Evolutionary conservation across 2,888 invertebrate genomes (phyloP), one percentile per base, ranked within the genome.

Genomic region (Laspeyria flexula): DNA sequence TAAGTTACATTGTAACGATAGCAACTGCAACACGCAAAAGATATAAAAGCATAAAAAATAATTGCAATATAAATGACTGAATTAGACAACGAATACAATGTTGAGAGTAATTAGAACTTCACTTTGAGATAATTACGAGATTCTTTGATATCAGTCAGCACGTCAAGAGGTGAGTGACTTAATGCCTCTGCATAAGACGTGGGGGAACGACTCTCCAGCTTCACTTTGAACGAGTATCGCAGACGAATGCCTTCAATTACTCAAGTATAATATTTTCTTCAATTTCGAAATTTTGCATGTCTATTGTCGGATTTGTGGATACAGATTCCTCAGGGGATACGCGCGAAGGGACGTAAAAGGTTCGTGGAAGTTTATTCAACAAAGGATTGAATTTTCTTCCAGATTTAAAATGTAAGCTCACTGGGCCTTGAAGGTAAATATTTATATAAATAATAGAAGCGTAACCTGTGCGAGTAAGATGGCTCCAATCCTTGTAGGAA

Each of bases 131-230:
- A 49, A 54, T 15, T 23, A 54, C 10, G 33, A 41, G 46, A 42
- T 16, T 49, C 54, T 52, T 49, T 48, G 25, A 49, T 43, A 63
- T 44, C 43, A 42, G 45, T 60, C 54, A 53, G 31, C 34, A 50
- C 40, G 46, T 52, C 37, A 43, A 40, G 52, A 57, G 61, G 57
- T 64, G 55, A 55, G 38, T 64, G 64, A 58, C 53, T 52, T 52
- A 49, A 50, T 43, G 50, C 55, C 59, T 45, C 43, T 39, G 49
- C 39, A 15, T 25, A 15, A 6, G 12, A 49, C 53, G 55, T 51
- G 53, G 55, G 50, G 49, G 48, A 52, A 49, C 44, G 29, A 44
- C 51, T 54, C 38, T 21, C 18, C 4, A 21, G 6, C 34, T 3
- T 11, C 31, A 30, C 21, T 27, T 37, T 33, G 43, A 25, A 27